Evolutionary conservation across 2,888 invertebrate species (phyloP), one percentile per base, ranked within the genome.

Genomic region (Brachynemurus nebulosus): DNA sequence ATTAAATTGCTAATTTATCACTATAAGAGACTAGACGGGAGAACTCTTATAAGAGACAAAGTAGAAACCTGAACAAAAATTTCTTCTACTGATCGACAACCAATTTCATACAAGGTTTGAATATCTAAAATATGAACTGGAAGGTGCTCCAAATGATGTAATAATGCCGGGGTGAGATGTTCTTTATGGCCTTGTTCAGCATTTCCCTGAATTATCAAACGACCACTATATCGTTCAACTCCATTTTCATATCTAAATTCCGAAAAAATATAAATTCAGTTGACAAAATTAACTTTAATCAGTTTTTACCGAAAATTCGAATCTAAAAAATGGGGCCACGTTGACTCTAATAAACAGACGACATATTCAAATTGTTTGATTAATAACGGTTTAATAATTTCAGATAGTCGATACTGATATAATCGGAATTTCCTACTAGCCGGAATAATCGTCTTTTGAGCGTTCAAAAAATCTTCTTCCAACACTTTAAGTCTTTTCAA

Each of bases 151-250:
- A 77, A 58, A 35, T 62, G 59, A 55, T 76, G 72, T 27, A 78
- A 59, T 23, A 78, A 51, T 2, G 76, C 76, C 4, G 78, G 77
- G n/a, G 72, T 67, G 25, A 78, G 58, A 57, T 79, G 74, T 5
- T 68, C 67, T 35, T 73, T 74, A 50, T 79, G 72, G 14, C 76
- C 78, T 53, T 61, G 61, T 45, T 54, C 54, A 34, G 53, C 55
- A 14, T 52, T 53, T 8, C 62, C 63, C 16, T 58, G 53, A 21
- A 64, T 49, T 8, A 63, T 45, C 30, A 63, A 50, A 46, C 60
- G 52, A n/a, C 62, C 63, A 5, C 58, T 57, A 50, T 62, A 63
- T 44, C 62, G 47, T 20, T 57, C 57, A 42, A 53, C 55, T 14
- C 59, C 60, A 30, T 56, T 50, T 16, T 55, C 47, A 48, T 58